Evolutionary conservation across 2,797 vertebrate species (phyloP), one percentile per base, ranked within the genome.

Genomic region (Mormyrus hasselquistii): DNA sequence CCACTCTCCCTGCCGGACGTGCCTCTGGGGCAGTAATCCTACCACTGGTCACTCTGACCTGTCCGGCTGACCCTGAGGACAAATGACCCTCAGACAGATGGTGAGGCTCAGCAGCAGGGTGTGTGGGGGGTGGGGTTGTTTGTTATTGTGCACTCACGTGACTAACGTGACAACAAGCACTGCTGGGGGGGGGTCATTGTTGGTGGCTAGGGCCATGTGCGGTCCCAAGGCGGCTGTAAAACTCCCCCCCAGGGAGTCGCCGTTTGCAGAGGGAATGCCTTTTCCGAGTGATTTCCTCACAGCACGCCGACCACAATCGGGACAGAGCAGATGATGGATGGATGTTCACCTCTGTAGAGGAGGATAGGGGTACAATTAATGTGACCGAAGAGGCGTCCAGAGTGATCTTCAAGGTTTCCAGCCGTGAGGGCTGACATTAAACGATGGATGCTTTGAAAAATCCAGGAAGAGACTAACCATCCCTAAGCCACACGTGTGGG

Each of bases 31-130:
- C 34, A 14, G 69, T 16, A 7, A 16, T 79, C 38, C 73, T 19
- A 38, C 73, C 34, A n/a, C 73, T 41, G 73, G 6, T 44, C 73
- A 19, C 73, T 19, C 73, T 79, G 73, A 79, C 73, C 73, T 79
- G 5, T 79, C 41, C n/a, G 16, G 49, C 47, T 34, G 44, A 86
- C 49, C 53, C 29, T n/a, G 79, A 86, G 90, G 94, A 94, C 92
- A 93, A 93, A 92, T 90, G 91, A 92, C 90, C 88, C 93, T 92
- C 91, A 90, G 90, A 89, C 94, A 93, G 92, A 95, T 94, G 93
- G 93, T 90, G 90, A 87, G n/a, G 52, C 84, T 87, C 89, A 88
- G 90, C 52, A 22, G n/a, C 50, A 55, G 22, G 41, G n/a, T 19
- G 50, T 69, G 55, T 4, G 38, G 16, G 41, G 25, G 85, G 57